These are phyloP conservation scores for Cheilosia impressa DNA, from an alignment of 2,888 invertebrate species.

Conservation along the genomic window DNA sequence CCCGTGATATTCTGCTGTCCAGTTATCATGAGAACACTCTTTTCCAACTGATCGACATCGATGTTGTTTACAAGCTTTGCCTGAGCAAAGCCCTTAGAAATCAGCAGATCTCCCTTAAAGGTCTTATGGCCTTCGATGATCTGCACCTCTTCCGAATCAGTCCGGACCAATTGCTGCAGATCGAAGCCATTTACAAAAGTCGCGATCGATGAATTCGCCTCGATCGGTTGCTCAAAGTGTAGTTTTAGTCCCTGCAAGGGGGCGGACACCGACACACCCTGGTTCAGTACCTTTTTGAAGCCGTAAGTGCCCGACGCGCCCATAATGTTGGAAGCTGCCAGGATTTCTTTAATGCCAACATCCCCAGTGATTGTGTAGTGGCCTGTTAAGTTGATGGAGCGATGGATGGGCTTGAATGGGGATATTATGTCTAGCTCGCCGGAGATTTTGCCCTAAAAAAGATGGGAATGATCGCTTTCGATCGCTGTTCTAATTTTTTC, in stretches of 20 bases:
- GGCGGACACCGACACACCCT: constrained; percentile 78
- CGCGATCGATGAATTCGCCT: constrained; percentile 81
- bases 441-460: constrained; percentile 82
- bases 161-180: constrained; percentile 82
- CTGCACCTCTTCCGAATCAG: constrained; percentile 82
- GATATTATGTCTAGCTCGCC: constrained; percentile 83
- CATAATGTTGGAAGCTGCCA: constrained; percentile 80
- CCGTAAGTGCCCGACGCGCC: constrained; percentile 76
- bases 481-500: background rate
- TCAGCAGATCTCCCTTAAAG: constrained; percentile 83
- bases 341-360: constrained; percentile 83
- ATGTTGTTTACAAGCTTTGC: constrained; percentile 83
- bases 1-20: constrained; percentile 84
- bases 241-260: constrained; percentile 78
- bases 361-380: constrained; percentile 84
- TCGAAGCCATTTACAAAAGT: constrained; percentile 84
- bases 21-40: constrained; percentile 81
- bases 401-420: constrained; percentile 83
- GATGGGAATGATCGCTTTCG: background rate
- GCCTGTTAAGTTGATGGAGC: constrained; percentile 83
- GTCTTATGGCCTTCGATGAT: constrained; percentile 84
- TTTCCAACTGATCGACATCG: constrained; percentile 83
- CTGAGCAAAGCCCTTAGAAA: constrained; percentile 83
- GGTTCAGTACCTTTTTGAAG: constrained; percentile 73
- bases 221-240: constrained; percentile 78